Base-by-base conservation (phyloP, 2,797 vertebrate species). In the Poeciliopsis infans region DNA sequence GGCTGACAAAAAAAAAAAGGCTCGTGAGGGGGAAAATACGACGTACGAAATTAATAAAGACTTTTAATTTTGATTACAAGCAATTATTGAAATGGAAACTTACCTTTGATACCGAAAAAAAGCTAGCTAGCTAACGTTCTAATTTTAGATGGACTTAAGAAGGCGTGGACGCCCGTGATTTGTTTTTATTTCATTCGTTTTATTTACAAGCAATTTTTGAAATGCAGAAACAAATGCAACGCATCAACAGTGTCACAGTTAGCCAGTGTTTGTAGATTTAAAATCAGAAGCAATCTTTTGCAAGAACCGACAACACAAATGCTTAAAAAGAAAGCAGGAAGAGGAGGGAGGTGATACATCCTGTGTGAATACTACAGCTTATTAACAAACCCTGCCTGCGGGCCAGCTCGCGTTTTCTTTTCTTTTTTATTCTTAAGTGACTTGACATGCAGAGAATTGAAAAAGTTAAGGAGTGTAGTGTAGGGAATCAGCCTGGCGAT, bases 361-460 rank as follows among this genome's bases (percentile, higher is more conserved):
- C 95, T 97, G 96, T 96, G 97, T 93, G 85, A 88, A 89, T 79
- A 90, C 75, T 79, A 88, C 85, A 93, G 86, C 84, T 91, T 86
- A 84, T 93, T 93, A 45, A 96, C 89, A 96, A 97, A 97, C 96
- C 97, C 96, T 96, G 96, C 97, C 96, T 96, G 97, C 96, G 95
- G 97, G 96, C 96, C 96, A 97, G 96, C 95, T 90, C 59, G 49
- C 82, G 72, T 87, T 83, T 81, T 85, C 33, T 43, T 77, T 51
- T 41, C 4, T 49, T 69, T 46, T 71, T 46, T 49, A 28, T 51
- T 7, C 90, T 91, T 89, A 64, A 87, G 83, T 76, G 78, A 85
- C 76, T 86, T 75, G 64, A 89, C 92, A 94, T 93, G 94, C 92
- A 92, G 86, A 91, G 69, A 87, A 84, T 85, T 85, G 7, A 83